Evolutionary conservation across 2,797 vertebrate species (phyloP), one percentile per base, ranked within the genome.

Genomic region (Rhyacichthys aspro): DNA sequence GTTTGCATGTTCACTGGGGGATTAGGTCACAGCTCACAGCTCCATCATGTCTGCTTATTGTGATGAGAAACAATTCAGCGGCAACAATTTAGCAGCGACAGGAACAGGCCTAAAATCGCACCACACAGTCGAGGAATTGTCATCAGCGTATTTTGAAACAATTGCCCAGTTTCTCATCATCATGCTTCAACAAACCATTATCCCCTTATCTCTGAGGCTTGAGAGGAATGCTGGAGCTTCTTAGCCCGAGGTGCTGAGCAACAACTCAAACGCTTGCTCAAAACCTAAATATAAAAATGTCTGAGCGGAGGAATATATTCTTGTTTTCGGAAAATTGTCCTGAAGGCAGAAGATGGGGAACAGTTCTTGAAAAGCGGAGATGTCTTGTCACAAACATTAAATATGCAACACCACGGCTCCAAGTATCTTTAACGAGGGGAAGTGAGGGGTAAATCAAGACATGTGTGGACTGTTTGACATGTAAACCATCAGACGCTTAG

Each of bases 281-380:
- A 42, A 70, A 77, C 61, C 68, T 44, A 63, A 73, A 70, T 74
- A 69, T 56, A 17, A 76, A 38, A 48, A 37, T 66, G 50, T 69
- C 59, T 37, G 43, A 70, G 41, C 28, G 39, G 38, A 48, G 70
- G 50, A 73, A 59, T 45, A 45, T 73, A 70, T 55, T 78, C 45
- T 53, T 74, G 67, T 80, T 76, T 68, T 33, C 46, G 45, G 43
- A 55, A 64, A 55, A 47, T 38, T 17, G 12, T 67, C 76, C 82
- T 81, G 43, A 36, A 71, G 87, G 84, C 75, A 36, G 41, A 41
- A 23, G 28, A 66, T 57, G 36, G 74, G 36, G 48, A 69, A 74
- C 55, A 84, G 81, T 85, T 83, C 76, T 67, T 84, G 63, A 72
- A 84, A 81, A 84, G 76, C 63, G 55, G 36, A 34, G 23, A 12